Percentiles rank a stretch among this genome's conserved stretches.
Conservation (phyloP, 2,113 vertebrate species). For the Hydrolagus affinis region DNA sequence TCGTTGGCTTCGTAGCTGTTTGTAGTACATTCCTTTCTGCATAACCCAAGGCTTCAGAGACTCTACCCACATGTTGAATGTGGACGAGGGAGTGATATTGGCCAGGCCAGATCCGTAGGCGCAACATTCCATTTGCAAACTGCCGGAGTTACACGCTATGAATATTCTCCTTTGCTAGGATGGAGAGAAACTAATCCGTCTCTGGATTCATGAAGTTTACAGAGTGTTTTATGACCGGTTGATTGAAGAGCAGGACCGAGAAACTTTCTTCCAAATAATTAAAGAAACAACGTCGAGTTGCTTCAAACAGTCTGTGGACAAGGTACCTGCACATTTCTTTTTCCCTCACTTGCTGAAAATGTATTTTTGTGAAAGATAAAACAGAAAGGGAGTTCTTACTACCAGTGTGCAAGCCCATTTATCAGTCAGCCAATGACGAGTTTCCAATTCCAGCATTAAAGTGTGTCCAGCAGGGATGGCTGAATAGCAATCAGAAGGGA, state of each 20-base stretch:
- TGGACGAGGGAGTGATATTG: too few relatives aligned
- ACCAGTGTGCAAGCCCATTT: too few relatives aligned
- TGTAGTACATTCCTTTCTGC: too few relatives aligned
- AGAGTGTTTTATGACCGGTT: conserved; percentile 87
- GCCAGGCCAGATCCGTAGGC: neutral
- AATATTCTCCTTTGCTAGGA: conserved; percentile 54
- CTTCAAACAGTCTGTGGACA: conserved; percentile 73
- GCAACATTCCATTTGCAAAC: neutral
- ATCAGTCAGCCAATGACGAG: too few relatives aligned
- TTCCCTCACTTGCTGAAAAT: neutral
- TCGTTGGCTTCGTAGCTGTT: too few relatives aligned
- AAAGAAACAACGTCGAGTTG: conserved; percentile 63
- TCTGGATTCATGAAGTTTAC: conserved; percentile 90
- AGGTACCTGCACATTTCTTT: conserved; percentile 55
- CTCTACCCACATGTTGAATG: too few relatives aligned
- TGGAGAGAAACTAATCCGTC: conserved; percentile 75
- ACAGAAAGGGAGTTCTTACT: neutral
- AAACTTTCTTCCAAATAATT: conserved; percentile 72
- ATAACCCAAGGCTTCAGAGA: too few relatives aligned
- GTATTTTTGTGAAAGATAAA: neutral
- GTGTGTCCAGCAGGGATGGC: neutral
- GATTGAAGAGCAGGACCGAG: conserved; percentile 67
- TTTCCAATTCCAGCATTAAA: too few relatives aligned
- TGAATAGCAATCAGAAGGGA: neutral
- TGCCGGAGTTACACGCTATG: neutral